Conservation (phyloP, 2,888 invertebrate species). For the Acrobasis consociella region DNA sequence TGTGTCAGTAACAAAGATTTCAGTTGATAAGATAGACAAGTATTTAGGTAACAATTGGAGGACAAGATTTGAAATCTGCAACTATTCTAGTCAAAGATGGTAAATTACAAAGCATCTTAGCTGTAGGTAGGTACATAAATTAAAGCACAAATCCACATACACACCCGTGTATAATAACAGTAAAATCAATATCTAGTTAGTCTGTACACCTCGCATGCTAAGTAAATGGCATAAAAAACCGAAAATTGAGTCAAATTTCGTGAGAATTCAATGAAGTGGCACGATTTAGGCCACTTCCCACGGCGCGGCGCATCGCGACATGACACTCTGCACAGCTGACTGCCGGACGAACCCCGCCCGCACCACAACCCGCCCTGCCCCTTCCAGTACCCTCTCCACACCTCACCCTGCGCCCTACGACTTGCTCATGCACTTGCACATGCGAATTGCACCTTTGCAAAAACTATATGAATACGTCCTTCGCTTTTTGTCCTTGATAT, state of each 20-base stretch:
- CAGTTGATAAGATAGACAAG: conserved; percentile 35
- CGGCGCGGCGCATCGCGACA: conserved; percentile 58
- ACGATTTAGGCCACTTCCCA: conserved; percentile 76
- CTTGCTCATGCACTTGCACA: conserved; percentile 53
- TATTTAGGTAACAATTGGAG: neutral
- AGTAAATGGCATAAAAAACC: conserved; percentile 19
- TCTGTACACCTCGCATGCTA: neutral
- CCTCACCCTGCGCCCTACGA: conserved; percentile 58
- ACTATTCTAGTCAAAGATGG: no score
- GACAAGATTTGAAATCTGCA: neutral
- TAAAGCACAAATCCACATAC: no score
- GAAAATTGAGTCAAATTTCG: conserved; percentile 37
- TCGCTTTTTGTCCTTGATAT: conserved; percentile 4
- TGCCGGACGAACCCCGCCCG: conserved; percentile 62
- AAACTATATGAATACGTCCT: conserved; percentile 18
- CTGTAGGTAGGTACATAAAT: no score
- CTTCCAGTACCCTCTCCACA: conserved; percentile 39
- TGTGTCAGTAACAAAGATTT: conserved; percentile 37
- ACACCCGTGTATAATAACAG: neutral
- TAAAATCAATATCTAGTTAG: neutral
- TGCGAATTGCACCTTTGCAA: conserved; percentile 28
- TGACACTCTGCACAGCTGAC: conserved; percentile 80
- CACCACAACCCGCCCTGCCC: conserved; percentile 44
- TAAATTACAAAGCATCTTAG: no score
- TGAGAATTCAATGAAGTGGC: conserved; percentile 55